Base-by-base conservation (phyloP, 2,797 vertebrate species). In the Pangasius krempfi region DNA sequence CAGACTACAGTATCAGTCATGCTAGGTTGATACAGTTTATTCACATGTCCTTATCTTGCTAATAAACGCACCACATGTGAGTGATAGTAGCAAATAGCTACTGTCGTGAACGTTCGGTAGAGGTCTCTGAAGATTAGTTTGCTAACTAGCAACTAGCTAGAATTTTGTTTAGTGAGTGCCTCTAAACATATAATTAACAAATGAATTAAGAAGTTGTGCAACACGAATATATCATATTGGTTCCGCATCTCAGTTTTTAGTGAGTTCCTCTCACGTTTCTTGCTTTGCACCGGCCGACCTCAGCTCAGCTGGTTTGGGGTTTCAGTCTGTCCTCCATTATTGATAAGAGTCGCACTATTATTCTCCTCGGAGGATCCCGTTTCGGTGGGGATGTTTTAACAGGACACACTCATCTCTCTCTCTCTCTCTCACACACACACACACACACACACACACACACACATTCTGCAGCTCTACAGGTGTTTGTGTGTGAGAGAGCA, bases 321-420 rank as follows among this genome's bases (percentile, higher is more conserved):
- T 96, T 94, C 96, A 94, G 90, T 92, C 92, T 91, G 94, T 94
- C 93, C 92, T 97, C 90, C 92, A 96, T 96, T 96, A 97, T 96
- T 96, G 94, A 96, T 95, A 93, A 30, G 94, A 93, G 93, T 92
- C 92, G 93, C 90, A 94, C 94, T 91, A 94, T 95, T 95, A 93
- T 96, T 90, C 94, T 91, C 89, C 72, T 25, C 90, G 52, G 90
- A 93, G 95, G 80, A 94, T 96, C 95, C 91, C 87, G 94, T 96
- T 96, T 96, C 96, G 92, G 66, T 56, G 27, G 54, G 44, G 85
- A 87, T 89, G 86, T 84, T 87, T 87, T 87, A 84, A 87, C 80
- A 60, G 50, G 56, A 58, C 54, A 27, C 66, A 52, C 91, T 62
- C 37, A 37, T 81, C 79, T 44, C 88, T 13, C 60, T 56, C 92